phyloP scores from a whole-genome alignment of 2,113 vertebrate genomes.

The Antigone vipio region DNA sequence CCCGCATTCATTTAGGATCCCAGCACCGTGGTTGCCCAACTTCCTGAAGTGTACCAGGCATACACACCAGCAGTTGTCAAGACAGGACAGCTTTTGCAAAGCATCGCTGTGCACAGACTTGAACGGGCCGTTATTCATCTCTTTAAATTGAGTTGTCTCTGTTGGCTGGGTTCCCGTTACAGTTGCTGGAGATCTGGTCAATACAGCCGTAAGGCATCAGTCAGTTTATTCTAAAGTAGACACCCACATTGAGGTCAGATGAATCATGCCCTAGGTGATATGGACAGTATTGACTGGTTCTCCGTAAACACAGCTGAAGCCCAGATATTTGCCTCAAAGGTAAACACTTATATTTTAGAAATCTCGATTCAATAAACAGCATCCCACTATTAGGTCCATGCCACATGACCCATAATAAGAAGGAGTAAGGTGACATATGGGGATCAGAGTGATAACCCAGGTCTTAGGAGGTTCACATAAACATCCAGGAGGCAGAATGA shows the following conservation, averaged over 20 bases:
- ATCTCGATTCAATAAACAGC: not conserved
- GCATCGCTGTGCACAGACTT: not conserved
- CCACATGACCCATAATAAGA: not conserved
- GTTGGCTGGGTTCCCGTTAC: not conserved
- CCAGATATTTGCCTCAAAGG: not conserved
- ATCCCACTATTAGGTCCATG: not conserved
- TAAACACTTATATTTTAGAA: not conserved
- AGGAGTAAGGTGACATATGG: not conserved
- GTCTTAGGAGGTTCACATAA: not conserved
- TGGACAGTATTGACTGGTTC: not conserved
- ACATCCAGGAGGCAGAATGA: not conserved
- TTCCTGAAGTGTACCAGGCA: not conserved
- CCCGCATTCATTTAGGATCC: not conserved
- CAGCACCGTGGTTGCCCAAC: not conserved
- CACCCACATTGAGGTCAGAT: conserved; percentile 9
- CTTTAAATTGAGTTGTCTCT: conserved; percentile 31
- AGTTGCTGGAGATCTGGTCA: not conserved
- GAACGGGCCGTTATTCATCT: conserved; percentile 9
- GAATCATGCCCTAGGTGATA: not conserved
- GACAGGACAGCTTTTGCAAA: not conserved
- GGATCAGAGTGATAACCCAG: not conserved
- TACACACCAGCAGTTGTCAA: not conserved
- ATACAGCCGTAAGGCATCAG: conserved; percentile 29
- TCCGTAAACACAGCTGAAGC: not conserved
- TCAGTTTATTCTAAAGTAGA: conserved; percentile 23